phyloP scores from a whole-genome alignment of 2,888 invertebrate genomes.

The Girardia tigrina region DNA sequence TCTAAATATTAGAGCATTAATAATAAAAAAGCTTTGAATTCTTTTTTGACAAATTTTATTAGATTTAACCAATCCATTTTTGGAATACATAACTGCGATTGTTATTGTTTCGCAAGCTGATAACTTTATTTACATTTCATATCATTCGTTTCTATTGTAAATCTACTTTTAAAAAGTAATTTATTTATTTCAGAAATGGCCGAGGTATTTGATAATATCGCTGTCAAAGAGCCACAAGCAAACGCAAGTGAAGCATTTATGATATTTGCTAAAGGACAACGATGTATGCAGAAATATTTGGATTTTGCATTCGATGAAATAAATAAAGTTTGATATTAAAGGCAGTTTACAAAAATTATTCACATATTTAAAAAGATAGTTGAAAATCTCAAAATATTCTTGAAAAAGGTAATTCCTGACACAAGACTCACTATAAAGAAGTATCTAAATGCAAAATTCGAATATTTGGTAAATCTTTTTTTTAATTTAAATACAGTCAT shows the following conservation, averaged over 20 bases:
- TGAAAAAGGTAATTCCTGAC: conserved; percentile 76
- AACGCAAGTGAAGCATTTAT: conserved; percentile 85
- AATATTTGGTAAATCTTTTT: conserved; percentile 61
- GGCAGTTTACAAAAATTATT: not conserved
- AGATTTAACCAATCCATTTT: no score
- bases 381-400: conserved; percentile 36
- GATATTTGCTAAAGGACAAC: conserved; percentile 80
- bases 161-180: not conserved
- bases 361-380: not conserved
- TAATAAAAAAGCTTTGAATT: no score
- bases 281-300: conserved; percentile 60
- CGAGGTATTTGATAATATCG: conserved; percentile 80
- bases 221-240: conserved; percentile 84
- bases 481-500: no score
- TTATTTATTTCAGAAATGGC: conserved; percentile 59
- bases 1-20: no score
- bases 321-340: not conserved
- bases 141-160: no score
- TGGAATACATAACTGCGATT: no score
- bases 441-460: conserved; percentile 95
- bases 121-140: no score
- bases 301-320: not conserved
- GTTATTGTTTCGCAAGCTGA: no score
- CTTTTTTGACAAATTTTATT: no score
- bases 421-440: conserved; percentile 88